Evolutionary conservation across 2,797 vertebrate genomes (phyloP), one percentile per base, ranked within the genome.

Genomic region (Acridotheres tristis): DNA sequence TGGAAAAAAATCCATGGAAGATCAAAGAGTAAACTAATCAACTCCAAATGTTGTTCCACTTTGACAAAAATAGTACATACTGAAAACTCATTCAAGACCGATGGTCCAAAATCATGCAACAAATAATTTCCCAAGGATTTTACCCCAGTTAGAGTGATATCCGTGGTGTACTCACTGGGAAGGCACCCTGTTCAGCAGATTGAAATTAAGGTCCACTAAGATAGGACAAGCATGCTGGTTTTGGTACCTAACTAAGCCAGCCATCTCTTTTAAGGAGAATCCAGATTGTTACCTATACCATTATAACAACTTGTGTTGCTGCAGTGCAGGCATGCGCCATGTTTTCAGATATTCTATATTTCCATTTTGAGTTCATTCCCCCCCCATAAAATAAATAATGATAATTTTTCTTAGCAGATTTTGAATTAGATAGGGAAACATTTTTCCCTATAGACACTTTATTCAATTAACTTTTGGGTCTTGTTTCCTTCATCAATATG

Each of bases 101-200:
- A 4, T 50, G 3, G 5, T 53, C 21, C 32, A 71, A 88, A 77
- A 42, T 25, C 3, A 54, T 29, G 19, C 12, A 45, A 63, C 4
- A 78, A 71, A 65, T 13, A 0, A 5, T 67, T 61, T 74, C 47
- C 32, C 20, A 66, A 71, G 8, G 34, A 30, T 67, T 89, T 88
- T 43, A 27, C 11, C 12, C 12, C 11, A 6, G 1, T 53, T 25
- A 48, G 20, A 47, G 5, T 40, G 38, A 30, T 8, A 22, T 5
- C 11, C 1, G 0, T 42, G 23, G 6, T 51, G 27, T 8, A 54
- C 7, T 22, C 10, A 27, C 16, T 42, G 10, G 6, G 7, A 58
- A 34, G 1, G 4, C 9, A 47, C 5, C 3, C 4, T 74, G 6
- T 76, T 71, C 14, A 68, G 21, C 9, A 61, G 34, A 32, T 0